Conservation (phyloP, 2,113 vertebrate species). For the Rhinoptilus africanus region DNA sequence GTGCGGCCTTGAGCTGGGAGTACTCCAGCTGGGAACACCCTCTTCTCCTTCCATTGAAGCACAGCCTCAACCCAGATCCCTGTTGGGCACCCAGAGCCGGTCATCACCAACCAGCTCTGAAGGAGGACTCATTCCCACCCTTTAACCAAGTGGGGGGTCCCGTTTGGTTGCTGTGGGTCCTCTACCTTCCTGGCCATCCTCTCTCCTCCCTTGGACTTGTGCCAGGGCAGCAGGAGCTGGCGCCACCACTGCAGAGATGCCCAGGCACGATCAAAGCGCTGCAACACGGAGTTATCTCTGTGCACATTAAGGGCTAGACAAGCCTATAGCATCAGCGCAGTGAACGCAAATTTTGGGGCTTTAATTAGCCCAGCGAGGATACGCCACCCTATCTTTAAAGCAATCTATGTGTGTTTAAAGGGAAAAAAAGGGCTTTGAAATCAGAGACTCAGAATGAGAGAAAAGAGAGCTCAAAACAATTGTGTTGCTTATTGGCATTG, state of each 20-base stretch:
- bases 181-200: neutral
- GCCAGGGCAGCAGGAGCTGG: neutral
- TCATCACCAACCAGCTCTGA: neutral
- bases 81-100: neutral
- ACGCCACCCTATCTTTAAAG: neutral
- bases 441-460: neutral
- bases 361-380: neutral
- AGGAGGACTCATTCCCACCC: neutral
- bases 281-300: neutral
- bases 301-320: neutral
- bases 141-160: neutral
- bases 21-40: neutral
- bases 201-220: rapidly evolving
- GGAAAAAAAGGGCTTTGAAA: neutral
- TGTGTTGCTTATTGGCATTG: neutral
- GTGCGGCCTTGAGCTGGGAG: neutral
- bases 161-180: neutral
- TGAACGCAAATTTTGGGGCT: rapidly evolving
- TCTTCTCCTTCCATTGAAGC: neutral
- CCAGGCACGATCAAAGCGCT: neutral
- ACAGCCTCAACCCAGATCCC: neutral
- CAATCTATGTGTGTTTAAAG: neutral
- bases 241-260: rapidly evolving
- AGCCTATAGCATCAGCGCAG: neutral
- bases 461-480: neutral